A percentile compares a stretch with the other conserved stretches of the same genome.
phyloP scores from a whole-genome alignment of 2,888 invertebrate genomes.

The Steinernema hermaphroditum region DNA sequence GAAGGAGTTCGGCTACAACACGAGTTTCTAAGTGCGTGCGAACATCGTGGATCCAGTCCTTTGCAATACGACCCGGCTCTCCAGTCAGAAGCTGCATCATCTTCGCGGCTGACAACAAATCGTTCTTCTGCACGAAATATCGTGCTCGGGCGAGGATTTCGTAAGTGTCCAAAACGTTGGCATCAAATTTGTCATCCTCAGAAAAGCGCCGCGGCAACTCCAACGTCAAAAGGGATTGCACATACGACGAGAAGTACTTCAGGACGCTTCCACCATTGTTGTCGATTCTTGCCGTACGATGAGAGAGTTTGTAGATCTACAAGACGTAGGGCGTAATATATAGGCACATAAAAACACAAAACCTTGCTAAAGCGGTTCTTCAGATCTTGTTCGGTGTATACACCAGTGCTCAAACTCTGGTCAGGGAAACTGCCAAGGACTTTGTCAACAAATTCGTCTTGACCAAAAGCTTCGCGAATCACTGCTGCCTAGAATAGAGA shows the following conservation, averaged over 20 bases:
- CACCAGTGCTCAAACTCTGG: conserved; percentile 79
- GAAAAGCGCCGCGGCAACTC: conserved; percentile 74
- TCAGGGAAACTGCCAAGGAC: conserved; percentile 78
- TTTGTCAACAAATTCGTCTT: conserved; percentile 79
- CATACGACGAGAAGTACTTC: conserved; percentile 70
- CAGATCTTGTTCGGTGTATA: conserved; percentile 84
- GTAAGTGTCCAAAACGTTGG: conserved; percentile 75
- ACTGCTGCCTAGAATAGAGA: conserved; percentile 73
- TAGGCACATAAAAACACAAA: background rate
- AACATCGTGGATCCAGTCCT: conserved; percentile 84
- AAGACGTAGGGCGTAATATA: conserved; percentile 32
- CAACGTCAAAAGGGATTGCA: conserved; percentile 80
- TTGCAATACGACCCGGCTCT: conserved; percentile 82
- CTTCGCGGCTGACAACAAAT: conserved; percentile 80
- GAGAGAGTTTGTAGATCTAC: conserved; percentile 72
- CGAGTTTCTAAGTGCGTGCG: conserved; percentile 82
- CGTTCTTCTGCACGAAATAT: conserved; percentile 80
- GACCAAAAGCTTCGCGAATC: conserved; percentile 73
- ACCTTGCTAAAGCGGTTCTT: conserved; percentile 78
- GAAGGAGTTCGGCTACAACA: conserved; percentile 80
- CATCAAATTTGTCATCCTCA: conserved; percentile 76
- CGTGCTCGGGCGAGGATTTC: conserved; percentile 87
- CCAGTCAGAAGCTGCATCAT: conserved; percentile 77
- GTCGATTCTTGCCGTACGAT: conserved; percentile 83
- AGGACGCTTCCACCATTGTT: conserved; percentile 76